Conservation (phyloP, 2,113 vertebrate species). For the Manacus vitellinus region DNA sequence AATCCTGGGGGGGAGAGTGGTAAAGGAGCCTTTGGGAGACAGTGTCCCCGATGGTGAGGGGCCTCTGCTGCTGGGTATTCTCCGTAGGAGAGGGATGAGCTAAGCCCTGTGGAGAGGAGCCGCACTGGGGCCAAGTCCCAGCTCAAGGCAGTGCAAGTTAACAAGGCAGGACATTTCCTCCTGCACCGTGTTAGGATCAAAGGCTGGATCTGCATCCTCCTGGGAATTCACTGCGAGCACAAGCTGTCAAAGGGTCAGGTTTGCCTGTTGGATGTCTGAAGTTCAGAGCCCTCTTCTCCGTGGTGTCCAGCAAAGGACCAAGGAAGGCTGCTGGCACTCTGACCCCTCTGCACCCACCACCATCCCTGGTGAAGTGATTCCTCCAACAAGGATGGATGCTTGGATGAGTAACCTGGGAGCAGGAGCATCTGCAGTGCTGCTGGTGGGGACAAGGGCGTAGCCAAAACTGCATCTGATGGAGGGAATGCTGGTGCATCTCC, state of each 20-base stretch:
- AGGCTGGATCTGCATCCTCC: background rate
- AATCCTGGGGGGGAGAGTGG: background rate
- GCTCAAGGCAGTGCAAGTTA: background rate
- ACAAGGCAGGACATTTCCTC: background rate
- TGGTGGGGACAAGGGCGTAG: background rate
- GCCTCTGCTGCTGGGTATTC: background rate
- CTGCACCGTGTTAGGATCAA: accelerated
- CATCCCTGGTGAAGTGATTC: accelerated
- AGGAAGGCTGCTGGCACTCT: accelerated
- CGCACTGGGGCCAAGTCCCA: background rate
- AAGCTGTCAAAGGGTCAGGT: background rate
- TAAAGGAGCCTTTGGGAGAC: slow-evolving; percentile 15
- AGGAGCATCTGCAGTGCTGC: background rate
- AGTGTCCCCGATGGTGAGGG: background rate
- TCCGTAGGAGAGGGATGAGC: background rate
- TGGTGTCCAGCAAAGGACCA: accelerated
- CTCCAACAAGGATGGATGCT: background rate
- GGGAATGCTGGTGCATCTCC: background rate
- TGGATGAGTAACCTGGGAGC: background rate
- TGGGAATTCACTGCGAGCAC: accelerated
- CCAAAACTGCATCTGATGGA: accelerated
- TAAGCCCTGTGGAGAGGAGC: background rate
- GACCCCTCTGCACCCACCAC: accelerated
- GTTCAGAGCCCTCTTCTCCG: background rate
- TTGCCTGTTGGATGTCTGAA: accelerated